Evolutionary conservation across 37 sponge, comb jelly and placozoan species (phyloP).

Genomic region (Spongilla lacustris): DNA sequence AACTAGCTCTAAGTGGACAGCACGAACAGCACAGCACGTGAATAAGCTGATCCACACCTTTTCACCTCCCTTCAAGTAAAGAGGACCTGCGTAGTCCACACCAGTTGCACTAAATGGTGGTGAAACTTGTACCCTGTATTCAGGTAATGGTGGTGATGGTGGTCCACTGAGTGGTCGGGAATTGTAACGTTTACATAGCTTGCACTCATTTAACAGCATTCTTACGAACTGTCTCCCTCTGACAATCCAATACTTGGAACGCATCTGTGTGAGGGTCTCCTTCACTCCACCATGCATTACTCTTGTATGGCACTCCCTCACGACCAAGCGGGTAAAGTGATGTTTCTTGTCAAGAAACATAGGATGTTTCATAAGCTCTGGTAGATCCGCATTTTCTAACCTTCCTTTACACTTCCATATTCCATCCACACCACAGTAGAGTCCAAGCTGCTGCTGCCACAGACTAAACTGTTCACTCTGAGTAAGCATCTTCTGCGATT

Average conservation of each 20-base stretch:
- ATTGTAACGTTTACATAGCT: too few relatives aligned
- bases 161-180: not conserved
- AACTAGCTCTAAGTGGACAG: slow-evolving; percentile 30
- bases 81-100: slow-evolving; percentile 23
- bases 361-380: slow-evolving; percentile 11
- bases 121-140: slow-evolving; percentile 6
- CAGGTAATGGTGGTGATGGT: slow-evolving; percentile 17
- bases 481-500: slow-evolving; percentile 6
- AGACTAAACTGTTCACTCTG: slow-evolving; percentile 2
- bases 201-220: slow-evolving; percentile 16
- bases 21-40: slow-evolving; percentile 37
- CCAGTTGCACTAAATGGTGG: slow-evolving; percentile 23
- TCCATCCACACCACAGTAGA: slow-evolving; percentile 19
- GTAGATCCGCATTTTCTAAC: slow-evolving; percentile 20
- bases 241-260: slow-evolving; percentile 31
- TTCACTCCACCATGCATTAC: slow-evolving; percentile 27
- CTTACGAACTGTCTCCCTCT: slow-evolving; percentile 24
- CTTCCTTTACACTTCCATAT: slow-evolving; percentile 32
- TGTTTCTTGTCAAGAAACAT: slow-evolving; percentile 18
- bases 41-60: slow-evolving; percentile 30
- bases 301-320: slow-evolving; percentile 5
- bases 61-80: not conserved
- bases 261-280: slow-evolving; percentile 27
- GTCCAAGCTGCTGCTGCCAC: slow-evolving; percentile 11
- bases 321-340: slow-evolving; percentile 27